Evolutionary conservation across 2,888 invertebrate genomes (phyloP).

Genomic region (Gastrophysa polygoni): DNA sequence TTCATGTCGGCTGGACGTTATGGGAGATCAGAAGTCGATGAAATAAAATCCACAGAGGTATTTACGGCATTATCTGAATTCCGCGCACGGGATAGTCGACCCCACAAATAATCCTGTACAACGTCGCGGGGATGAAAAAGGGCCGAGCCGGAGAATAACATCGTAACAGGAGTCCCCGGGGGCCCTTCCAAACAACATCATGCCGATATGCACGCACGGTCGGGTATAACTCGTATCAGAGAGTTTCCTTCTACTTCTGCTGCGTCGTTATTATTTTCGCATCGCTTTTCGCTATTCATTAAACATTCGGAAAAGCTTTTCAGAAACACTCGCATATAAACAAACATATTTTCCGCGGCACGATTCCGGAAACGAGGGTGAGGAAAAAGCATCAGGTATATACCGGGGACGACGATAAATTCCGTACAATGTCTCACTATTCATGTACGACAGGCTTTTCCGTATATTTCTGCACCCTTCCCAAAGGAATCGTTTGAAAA

Average conservation of each 20-base stretch:
- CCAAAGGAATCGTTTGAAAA: too few species aligned
- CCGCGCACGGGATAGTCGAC: neutral
- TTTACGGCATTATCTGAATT: neutral
- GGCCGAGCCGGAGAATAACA: neutral
- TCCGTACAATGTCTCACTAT: too few species aligned
- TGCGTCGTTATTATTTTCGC: constrained; percentile 21
- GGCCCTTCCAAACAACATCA: neutral
- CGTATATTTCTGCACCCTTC: too few species aligned
- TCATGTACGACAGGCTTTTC: too few species aligned
- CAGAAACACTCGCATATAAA: constrained; percentile 26
- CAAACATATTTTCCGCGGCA: constrained; percentile 25
- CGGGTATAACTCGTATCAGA: neutral
- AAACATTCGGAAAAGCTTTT: constrained; percentile 24
- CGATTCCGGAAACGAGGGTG: neutral
- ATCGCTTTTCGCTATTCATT: constrained; percentile 22
- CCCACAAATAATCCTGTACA: neutral
- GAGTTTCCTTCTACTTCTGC: neutral
- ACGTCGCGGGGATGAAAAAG: neutral
- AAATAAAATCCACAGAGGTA: neutral
- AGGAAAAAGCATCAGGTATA: too few species aligned
- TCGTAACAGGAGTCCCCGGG: neutral
- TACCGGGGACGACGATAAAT: too few species aligned
- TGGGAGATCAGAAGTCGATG: neutral
- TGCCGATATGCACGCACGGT: constrained; percentile 1
- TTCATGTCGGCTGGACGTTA: neutral